Evolutionary conservation across 2,113 vertebrate genomes (phyloP).

Genomic region (Megaceryle maxima): DNA sequence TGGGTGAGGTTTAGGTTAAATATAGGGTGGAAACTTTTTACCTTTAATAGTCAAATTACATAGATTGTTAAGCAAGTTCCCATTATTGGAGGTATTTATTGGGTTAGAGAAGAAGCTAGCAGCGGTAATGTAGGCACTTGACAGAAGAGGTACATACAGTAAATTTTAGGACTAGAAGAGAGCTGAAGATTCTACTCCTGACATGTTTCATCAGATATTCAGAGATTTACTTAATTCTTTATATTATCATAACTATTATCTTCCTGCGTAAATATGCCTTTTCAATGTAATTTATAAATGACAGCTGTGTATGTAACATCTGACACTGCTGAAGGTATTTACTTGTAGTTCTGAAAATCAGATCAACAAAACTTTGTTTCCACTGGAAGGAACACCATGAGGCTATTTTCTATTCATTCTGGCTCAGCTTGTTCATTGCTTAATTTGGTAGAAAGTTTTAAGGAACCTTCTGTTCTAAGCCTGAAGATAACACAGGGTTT

Average conservation of each 20-base stretch:
- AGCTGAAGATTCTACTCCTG: not conserved
- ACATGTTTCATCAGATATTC: not conserved
- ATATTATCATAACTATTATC: not conserved
- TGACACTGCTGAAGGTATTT: not conserved
- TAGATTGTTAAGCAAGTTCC: not conserved
- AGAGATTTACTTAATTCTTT: not conserved
- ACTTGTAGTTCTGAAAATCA: not conserved
- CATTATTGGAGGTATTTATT: not conserved
- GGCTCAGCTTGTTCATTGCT: not conserved
- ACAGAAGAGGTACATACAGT: not conserved
- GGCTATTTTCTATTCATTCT: not conserved
- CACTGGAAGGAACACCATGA: not conserved
- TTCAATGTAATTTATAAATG: not conserved
- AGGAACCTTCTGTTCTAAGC: not conserved
- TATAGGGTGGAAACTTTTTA: not conserved
- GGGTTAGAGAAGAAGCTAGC: not conserved
- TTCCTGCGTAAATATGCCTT: not conserved
- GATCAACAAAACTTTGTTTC: not conserved
- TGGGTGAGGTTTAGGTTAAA: not conserved
- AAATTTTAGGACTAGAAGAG: not conserved
- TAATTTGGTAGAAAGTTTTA: constrained; percentile 5
- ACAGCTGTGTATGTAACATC: not conserved
- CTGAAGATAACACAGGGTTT: not conserved
- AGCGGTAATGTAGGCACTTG: not conserved
- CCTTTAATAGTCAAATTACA: not conserved